Percentiles rank a stretch among this genome's conserved stretches.
Evolutionary conservation across 2,888 invertebrate genomes (phyloP).

Genomic region (Temnothorax unifasciatus): DNA sequence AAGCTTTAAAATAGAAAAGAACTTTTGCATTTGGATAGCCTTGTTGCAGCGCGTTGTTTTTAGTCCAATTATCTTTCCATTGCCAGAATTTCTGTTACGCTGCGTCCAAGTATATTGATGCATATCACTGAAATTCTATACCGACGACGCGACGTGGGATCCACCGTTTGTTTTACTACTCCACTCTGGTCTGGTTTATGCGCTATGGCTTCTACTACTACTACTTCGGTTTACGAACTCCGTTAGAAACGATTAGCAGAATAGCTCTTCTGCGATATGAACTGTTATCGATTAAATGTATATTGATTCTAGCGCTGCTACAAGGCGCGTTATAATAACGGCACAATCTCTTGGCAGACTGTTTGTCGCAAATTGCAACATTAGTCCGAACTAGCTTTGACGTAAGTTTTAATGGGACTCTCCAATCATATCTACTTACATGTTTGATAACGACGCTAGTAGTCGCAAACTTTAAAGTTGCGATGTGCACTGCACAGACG

Average conservation of each 20-base stretch:
- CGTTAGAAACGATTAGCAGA: conserved; percentile 9
- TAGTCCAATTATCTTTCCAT: conserved; percentile 7
- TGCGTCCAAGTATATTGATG: background rate
- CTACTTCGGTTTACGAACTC: conserved; percentile 15
- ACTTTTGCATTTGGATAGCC: background rate
- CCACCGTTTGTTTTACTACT: conserved; percentile 48
- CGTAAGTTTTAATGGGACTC: conserved; percentile 30
- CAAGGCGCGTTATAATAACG: background rate
- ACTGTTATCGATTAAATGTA: conserved; percentile 12
- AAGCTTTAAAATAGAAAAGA: background rate
- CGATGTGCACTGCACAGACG: background rate
- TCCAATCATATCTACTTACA: conserved; percentile 18
- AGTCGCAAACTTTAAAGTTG: background rate
- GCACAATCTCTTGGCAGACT: background rate
- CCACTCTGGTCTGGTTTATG: conserved; percentile 17
- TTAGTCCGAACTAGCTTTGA: conserved; percentile 13
- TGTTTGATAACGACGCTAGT: background rate
- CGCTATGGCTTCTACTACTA: background rate
- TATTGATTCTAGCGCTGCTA: conserved; percentile 33
- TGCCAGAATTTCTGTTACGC: conserved; percentile 15
- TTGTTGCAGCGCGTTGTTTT: background rate
- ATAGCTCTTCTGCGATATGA: conserved; percentile 4
- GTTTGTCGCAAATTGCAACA: conserved; percentile 18
- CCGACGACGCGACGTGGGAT: background rate
- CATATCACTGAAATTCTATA: background rate